Evolutionary conservation across 2,888 invertebrate genomes (phyloP), one percentile per base, ranked within the genome.

Genomic region (Eretmocerus hayati): DNA sequence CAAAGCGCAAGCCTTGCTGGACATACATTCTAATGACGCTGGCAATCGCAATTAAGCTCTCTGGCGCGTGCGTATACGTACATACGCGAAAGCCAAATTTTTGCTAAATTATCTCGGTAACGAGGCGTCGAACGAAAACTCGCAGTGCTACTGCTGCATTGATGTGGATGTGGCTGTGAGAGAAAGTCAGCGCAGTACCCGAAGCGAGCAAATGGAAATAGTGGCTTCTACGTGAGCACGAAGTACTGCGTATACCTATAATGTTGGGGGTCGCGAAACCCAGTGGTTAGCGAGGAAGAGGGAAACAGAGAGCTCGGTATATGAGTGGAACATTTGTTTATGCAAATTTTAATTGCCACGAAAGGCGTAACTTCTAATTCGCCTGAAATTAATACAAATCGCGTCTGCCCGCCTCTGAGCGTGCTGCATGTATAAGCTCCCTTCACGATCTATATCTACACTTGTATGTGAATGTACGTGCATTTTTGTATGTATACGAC

Each of bases 351-450:
- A 62, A 62, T 63, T 63, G 61, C 60, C 42, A 50, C 54, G 51
- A 52, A 56, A 58, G 56, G 52, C 59, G 58, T 63, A 63, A 63
- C 61, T 62, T 57, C 58, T 62, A 63, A 63, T 62, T 61, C 55
- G 57, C 53, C 52, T 55, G 59, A 63, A 62, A 62, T 62, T 62
- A 62, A 62, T 62, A 62, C 62, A 62, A 62, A 62, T 63, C 62
- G 59, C 62, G 52, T 60, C 58, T 41, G n/a, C 44, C 42, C 42
- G 18, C 40, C 43, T 15, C 42, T 50, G 35, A 33, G 37, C 8
- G 4, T 3, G 33, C 20, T 23, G 30, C n/a, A n/a, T 26, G n/a
- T n/a, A n/a, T n/a, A n/a, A n/a, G n/a, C n/a, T n/a, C n/a, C n/a
- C n/a, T n/a, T n/a, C n/a, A n/a, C n/a, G n/a, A n/a, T n/a, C n/a